Base-by-base conservation (phyloP, 2,113 vertebrate genomes). In the Vulpes ferrilata region DNA sequence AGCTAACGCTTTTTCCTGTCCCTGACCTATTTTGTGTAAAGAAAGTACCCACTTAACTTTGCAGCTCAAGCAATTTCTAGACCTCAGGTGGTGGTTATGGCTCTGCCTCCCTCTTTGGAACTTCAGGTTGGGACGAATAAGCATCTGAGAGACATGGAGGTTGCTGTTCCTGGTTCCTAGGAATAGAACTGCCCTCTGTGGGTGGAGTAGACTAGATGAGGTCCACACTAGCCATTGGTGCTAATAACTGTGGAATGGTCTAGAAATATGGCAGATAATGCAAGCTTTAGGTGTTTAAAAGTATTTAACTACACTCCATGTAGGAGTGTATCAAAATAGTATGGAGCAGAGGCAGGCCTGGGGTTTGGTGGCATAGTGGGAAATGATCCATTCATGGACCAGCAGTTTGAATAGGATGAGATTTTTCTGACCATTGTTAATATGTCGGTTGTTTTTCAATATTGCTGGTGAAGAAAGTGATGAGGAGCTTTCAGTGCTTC, bases 21-120 rank as follows among this genome's bases (percentile, higher is more conserved):
- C 57, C 60, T 97, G 96, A 88, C 43, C 65, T 93, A 86, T 84
- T 93, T 95, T 97, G 32, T 27, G 6, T 74, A 78, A 94, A 88
- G 51, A 94, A 76, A 78, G 30, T 82, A 76, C 20, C 85, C 27
- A 86, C 67, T 96, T 32, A 48, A 82, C 64, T 91, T 57, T 84
- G 78, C 48, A 76, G n/a, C 59, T 95, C 19, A 10, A n/a, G 76
- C 59, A 59, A 59, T 48, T 90, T 53, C 59, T 11, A 82, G 65
- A 86, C 69, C n/a, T 74, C 64, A 67, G 32, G 81, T 73, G 19
- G 35, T 64, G 13, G 9, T 43, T 48, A 57, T 43, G 30, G 59
- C 51, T 84, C 80, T 88, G 22, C 32, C 35, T 76, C 35, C n/a
- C 25, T 78, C 25, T 2, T 32, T 95, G 27, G 25, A 43, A 57